A percentile compares a stretch with the other conserved stretches of the same genome.
Evolutionary conservation across 2,797 vertebrate species (phyloP).

Genomic region (Hoplostethus atlanticus): DNA sequence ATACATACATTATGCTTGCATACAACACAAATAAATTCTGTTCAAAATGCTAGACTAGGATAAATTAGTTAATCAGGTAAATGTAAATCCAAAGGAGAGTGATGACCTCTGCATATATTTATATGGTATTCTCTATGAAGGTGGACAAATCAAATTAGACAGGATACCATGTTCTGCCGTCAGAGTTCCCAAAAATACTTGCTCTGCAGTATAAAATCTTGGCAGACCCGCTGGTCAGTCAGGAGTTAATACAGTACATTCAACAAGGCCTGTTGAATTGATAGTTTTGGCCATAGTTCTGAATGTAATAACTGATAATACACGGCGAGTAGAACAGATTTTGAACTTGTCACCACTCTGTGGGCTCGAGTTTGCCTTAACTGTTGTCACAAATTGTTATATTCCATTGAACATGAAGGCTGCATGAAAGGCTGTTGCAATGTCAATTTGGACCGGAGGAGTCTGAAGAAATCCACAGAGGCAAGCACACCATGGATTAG

Average conservation of each 20-base stretch:
- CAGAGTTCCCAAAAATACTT: conserved; percentile 66
- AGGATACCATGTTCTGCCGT: conserved; percentile 37
- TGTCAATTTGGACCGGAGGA: conserved; percentile 36
- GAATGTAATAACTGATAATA: conserved; percentile 52
- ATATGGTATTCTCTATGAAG: conserved; percentile 38
- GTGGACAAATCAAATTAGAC: conserved; percentile 42
- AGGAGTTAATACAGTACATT: conserved; percentile 57
- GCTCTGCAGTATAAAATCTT: conserved; percentile 68
- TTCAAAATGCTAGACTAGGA: conserved; percentile 43
- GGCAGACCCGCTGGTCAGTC: conserved; percentile 47
- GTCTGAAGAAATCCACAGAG: conserved; percentile 59
- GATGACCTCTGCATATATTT: conserved; percentile 11
- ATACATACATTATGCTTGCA: conserved; percentile 32
- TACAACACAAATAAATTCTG: conserved; percentile 33
- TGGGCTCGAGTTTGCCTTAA: conserved; percentile 55
- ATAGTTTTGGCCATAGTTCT: conserved; percentile 50
- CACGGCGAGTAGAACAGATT: conserved; percentile 51
- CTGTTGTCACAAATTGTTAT: conserved; percentile 37
- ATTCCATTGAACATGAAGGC: conserved; percentile 59
- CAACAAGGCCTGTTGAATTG: conserved; percentile 57
- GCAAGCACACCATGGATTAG: conserved; percentile 64
- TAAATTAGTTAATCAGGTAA: conserved; percentile 31
- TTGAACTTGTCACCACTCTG: conserved; percentile 47
- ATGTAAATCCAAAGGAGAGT: conserved; percentile 36
- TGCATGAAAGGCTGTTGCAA: conserved; percentile 56